These are phyloP conservation scores for Tenualosa ilisha DNA, from an alignment of 2,797 vertebrate genomes.

Conservation along the genomic window DNA sequence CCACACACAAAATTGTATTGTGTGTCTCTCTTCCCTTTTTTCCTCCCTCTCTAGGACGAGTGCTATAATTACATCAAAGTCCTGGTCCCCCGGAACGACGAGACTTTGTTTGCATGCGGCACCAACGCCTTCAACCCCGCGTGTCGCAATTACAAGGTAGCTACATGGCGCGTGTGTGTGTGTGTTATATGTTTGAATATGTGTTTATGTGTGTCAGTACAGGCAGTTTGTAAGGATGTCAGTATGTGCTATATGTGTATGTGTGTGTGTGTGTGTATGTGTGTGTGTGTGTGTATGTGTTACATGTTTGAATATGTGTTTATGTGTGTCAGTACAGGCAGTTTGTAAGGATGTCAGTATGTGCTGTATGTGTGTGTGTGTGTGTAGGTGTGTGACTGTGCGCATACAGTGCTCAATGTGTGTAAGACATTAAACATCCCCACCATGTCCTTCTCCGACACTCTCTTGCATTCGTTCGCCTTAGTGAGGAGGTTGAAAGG, in stretches of 20 bases:
- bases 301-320: not conserved
- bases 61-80: constrained; percentile 98
- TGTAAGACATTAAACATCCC: not conserved
- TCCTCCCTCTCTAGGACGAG: constrained; percentile 81
- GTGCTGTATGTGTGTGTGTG: not conserved
- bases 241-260: not conserved
- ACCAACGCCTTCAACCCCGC: constrained; percentile 95
- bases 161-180: not conserved
- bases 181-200: not conserved
- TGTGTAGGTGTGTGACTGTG: not conserved
- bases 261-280: not conserved
- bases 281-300: not conserved
- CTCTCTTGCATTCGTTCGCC: not conserved
- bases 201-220: not conserved
- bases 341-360: not conserved
- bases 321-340: not conserved
- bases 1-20: not conserved
- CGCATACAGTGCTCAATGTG: not conserved
- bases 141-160: constrained; percentile 90
- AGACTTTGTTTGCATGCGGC: constrained; percentile 91
- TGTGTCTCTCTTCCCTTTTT: not conserved
- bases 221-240: not conserved
- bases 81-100: constrained; percentile 89
- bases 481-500: not conserved
- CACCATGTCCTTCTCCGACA: not conserved